These are phyloP conservation scores for Neodiprion fabricii DNA, from an alignment of 1,140 invertebrate species.

Conservation along the genomic window DNA sequence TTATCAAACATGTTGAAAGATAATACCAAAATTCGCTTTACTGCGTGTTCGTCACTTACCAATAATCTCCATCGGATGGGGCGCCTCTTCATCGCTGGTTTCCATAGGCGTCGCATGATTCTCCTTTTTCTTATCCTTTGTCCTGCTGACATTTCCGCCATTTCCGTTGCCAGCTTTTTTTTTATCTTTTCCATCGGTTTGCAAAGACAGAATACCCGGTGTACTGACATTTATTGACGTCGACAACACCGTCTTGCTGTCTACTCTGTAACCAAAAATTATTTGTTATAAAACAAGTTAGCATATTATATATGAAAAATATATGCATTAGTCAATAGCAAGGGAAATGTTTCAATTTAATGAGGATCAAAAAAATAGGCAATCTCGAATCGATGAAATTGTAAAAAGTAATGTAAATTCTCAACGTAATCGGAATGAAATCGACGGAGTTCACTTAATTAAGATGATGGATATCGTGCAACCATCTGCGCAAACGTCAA, in stretches of 20 bases:
- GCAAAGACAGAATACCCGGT: slow-evolving; percentile 29
- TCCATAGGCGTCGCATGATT: slow-evolving; percentile 57
- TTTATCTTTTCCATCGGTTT: slow-evolving; percentile 50
- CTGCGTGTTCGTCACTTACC: slow-evolving; percentile 44
- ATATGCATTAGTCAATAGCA: slow-evolving; percentile 7
- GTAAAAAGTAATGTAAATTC: slow-evolving; percentile 20
- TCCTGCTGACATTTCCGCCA: slow-evolving; percentile 37
- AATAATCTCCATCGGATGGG: slow-evolving; percentile 47
- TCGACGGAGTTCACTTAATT: slow-evolving; percentile 50
- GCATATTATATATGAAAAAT: not conserved
- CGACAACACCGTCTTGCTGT: slow-evolving; percentile 46
- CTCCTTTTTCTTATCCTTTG: slow-evolving; percentile 60
- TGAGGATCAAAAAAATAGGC: not conserved
- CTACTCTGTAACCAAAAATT: slow-evolving; percentile 39
- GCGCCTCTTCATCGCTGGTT: slow-evolving; percentile 57
- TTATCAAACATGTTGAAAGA: too few relatives aligned
- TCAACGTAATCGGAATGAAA: slow-evolving; percentile 34
- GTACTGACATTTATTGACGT: slow-evolving; percentile 45
- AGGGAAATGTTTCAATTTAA: slow-evolving; percentile 11
- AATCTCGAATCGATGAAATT: slow-evolving; percentile 7
- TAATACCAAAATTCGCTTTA: too few relatives aligned
- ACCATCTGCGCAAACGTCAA: slow-evolving; percentile 52
- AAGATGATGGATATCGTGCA: slow-evolving; percentile 56
- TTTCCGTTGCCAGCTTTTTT: slow-evolving; percentile 43
- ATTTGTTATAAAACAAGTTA: not conserved